A percentile compares a stretch with the other conserved stretches of the same genome.
phyloP scores from a whole-genome alignment of 1,140 invertebrate species.

The Cyclargus thomasi region DNA sequence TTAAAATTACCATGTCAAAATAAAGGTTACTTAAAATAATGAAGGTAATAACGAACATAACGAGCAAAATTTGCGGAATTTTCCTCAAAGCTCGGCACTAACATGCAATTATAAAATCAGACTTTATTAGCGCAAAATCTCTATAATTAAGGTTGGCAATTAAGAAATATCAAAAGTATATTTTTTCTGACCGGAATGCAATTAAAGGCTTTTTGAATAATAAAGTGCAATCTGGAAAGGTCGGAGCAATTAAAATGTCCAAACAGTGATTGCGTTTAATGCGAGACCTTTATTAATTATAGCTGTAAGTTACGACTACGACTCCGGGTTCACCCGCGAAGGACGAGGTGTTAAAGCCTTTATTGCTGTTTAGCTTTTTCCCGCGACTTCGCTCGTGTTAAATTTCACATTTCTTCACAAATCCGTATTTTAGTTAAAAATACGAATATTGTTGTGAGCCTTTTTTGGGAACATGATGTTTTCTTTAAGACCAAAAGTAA shows the following conservation, averaged over 20 bases:
- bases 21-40: neutral
- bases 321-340: slow-evolving; percentile 13
- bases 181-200: slow-evolving; percentile 49
- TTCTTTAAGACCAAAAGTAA: no score
- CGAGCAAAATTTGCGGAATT: neutral
- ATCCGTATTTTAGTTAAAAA: no score
- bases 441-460: no score
- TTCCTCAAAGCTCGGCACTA: neutral
- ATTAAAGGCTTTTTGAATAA: slow-evolving; percentile 48
- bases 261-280: slow-evolving; percentile 37
- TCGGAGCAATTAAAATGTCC: slow-evolving; percentile 62
- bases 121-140: slow-evolving; percentile 10
- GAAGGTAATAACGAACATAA: neutral
- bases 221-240: slow-evolving; percentile 51
- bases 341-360: neutral
- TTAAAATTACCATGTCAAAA: neutral
- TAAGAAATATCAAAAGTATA: slow-evolving; percentile 31
- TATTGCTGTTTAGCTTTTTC: neutral
- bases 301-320: slow-evolving; percentile 19
- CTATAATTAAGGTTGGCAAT: slow-evolving; percentile 30
- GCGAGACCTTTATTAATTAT: slow-evolving; percentile 38
- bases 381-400: no score
- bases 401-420: no score
- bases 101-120: slow-evolving; percentile 5
- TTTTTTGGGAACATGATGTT: no score